Evolutionary conservation across 2,113 vertebrate genomes (phyloP).

Genomic region (Aphyosemion australe): DNA sequence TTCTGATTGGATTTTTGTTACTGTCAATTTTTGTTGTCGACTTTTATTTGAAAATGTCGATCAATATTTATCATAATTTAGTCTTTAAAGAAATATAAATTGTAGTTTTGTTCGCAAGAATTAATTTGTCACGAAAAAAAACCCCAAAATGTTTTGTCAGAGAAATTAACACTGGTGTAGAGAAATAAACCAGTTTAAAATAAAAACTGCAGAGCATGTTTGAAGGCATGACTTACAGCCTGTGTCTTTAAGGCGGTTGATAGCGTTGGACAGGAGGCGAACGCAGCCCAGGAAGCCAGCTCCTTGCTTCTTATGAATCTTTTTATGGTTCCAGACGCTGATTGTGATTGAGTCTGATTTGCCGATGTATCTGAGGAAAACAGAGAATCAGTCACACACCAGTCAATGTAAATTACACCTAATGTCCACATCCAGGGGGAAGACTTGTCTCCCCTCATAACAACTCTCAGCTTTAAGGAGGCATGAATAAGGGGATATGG

Average conservation of each 20-base stretch:
- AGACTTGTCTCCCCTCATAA: too few species aligned
- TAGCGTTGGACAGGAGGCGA: constrained; percentile 95
- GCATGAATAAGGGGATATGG: neutral
- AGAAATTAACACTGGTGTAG: too few species aligned
- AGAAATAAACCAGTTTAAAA: too few species aligned
- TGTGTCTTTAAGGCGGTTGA: constrained; percentile 99
- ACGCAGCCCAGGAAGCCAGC: constrained; percentile 98
- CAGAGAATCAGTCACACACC: neutral
- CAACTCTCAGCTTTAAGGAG: constrained; percentile 18
- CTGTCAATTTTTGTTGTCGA: too few species aligned
- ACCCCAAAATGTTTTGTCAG: too few species aligned
- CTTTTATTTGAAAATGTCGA: too few species aligned
- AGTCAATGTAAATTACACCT: neutral
- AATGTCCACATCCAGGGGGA: neutral
- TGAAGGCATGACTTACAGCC: constrained; percentile 86
- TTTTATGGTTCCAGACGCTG: constrained; percentile 99
- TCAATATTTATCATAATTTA: too few species aligned
- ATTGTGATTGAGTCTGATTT: constrained; percentile 98
- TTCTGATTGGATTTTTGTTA: too few species aligned
- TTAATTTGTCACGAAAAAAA: too few species aligned
- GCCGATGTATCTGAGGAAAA: constrained; percentile 88
- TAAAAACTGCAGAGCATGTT: too few species aligned
- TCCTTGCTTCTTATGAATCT: constrained; percentile 99
- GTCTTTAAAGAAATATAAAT: too few species aligned
- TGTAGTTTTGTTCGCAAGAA: too few species aligned